Evolutionary conservation across 2,113 vertebrate species (phyloP), one percentile per base, ranked within the genome.

Genomic region (Lepus europaeus): DNA sequence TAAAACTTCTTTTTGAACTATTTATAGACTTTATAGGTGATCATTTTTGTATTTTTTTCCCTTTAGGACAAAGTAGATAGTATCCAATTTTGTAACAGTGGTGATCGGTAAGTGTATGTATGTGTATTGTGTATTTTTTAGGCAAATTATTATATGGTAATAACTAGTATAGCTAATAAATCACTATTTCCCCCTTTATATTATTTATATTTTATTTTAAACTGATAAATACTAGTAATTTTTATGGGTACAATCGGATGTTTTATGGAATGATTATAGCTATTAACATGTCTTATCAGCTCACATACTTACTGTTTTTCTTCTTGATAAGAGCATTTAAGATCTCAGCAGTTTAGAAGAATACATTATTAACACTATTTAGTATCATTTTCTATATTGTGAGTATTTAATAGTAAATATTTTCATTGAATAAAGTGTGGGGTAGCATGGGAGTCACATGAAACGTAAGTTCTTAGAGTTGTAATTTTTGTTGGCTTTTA

Each of bases 1-100:
- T 92, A 10, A 89, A 36, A 77, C 5, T 51, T 33, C 23, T 13
- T 64, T 78, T 66, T 45, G 31, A 19, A 51, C 33, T 76, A 56
- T 84, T 88, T 64, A 69, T 6, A 92, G 33, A 81, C 16, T 66
- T 2, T 56, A 56, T 63, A 59, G 61, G 16, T 91, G 63, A 66
- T 91, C n/a, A 72, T 79, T 82, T 89, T 66, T 82, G 33, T 94
- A 25, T 95, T 77, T 96, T 70, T 90, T 25, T n/a, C 11, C 7
- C 39, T 95, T 79, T 85, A 99, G 99, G 99, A 99, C 97, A 99
- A 99, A 98, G 99, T 99, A 87, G 99, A 99, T 97, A 99, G 99
- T 97, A 99, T 99, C 96, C 99, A 99, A 51, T 99, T 99, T 97
- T 99, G 99, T 97, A 99, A 99, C 97, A 98, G 96, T 53, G 98